Evolutionary conservation across 2,888 invertebrate species (phyloP).

Genomic region (Ormyrus thymus): DNA sequence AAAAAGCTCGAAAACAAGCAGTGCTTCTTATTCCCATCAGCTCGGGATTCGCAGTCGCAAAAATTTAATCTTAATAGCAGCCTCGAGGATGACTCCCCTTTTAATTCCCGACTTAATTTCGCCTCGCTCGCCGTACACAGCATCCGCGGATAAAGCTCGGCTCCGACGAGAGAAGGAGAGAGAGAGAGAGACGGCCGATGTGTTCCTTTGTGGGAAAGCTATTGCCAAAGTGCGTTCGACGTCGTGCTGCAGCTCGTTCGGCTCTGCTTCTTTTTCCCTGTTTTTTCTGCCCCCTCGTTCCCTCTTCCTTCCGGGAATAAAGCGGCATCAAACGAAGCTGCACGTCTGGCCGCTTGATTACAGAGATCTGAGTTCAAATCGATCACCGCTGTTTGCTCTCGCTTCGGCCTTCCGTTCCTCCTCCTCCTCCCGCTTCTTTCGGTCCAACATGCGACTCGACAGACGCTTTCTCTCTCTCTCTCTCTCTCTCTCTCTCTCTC

Average conservation of each 20-base stretch:
- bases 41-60: background rate
- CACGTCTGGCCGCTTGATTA: conserved; percentile 70
- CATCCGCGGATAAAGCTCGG: conserved; percentile 32
- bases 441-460: conserved; percentile 34
- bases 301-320: conserved; percentile 48
- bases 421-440: background rate
- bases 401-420: conserved; percentile 27
- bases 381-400: conserved; percentile 61
- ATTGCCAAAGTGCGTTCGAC: conserved; percentile 50
- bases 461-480: conserved; percentile 55
- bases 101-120: conserved; percentile 51
- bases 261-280: background rate
- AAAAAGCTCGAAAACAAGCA: background rate
- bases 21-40: background rate
- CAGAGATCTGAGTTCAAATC: conserved; percentile 73
- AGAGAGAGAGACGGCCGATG: conserved; percentile 5
- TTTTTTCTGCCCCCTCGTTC: background rate
- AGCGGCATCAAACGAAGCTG: conserved; percentile 56
- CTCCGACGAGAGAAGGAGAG: background rate
- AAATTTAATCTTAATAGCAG: conserved; percentile 47
- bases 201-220: conserved; percentile 45
- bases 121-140: conserved; percentile 1
- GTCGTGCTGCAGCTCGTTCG: conserved; percentile 8
- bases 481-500: conserved; percentile 55
- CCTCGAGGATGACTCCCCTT: conserved; percentile 27